Evolutionary conservation across 2,888 invertebrate species (phyloP).

Genomic region (Stenurella melanura): DNA sequence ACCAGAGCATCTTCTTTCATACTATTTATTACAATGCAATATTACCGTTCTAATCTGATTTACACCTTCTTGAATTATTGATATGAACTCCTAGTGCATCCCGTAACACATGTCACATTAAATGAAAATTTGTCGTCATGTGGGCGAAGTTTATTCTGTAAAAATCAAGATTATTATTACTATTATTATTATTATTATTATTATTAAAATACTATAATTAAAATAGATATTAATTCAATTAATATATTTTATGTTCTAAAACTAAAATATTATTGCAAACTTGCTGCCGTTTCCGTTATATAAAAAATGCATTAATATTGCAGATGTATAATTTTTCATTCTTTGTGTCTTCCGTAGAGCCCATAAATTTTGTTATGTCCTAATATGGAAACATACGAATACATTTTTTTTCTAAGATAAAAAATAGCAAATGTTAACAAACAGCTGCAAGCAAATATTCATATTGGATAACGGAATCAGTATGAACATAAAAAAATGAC

Average conservation of each 20-base stretch:
- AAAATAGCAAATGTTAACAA: conserved; percentile 30
- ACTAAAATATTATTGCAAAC: neutral
- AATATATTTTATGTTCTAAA: neutral
- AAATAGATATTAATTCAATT: neutral
- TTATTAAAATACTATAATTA: neutral
- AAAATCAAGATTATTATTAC: too few relatives aligned
- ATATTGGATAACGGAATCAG: conserved; percentile 9
- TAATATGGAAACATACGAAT: conserved; percentile 10
- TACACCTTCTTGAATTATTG: too few relatives aligned
- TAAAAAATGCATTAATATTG: conserved; percentile 7
- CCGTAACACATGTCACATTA: too few relatives aligned
- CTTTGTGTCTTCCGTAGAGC: neutral
- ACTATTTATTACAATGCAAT: too few relatives aligned
- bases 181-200: too few relatives aligned
- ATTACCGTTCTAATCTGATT: too few relatives aligned
- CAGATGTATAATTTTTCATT: conserved; percentile 1
- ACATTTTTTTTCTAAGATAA: conserved; percentile 12
- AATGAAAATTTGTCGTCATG: too few relatives aligned
- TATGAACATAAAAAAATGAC: conserved; percentile 2
- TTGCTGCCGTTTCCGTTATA: neutral
- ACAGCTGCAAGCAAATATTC: conserved; percentile 22
- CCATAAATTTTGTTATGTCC: conserved; percentile 7
- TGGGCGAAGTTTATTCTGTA: too few relatives aligned
- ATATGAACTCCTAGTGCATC: too few relatives aligned
- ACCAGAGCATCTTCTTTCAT: too few relatives aligned